Base-by-base conservation (phyloP, 2,113 vertebrate species). In the Electrona antarctica region DNA sequence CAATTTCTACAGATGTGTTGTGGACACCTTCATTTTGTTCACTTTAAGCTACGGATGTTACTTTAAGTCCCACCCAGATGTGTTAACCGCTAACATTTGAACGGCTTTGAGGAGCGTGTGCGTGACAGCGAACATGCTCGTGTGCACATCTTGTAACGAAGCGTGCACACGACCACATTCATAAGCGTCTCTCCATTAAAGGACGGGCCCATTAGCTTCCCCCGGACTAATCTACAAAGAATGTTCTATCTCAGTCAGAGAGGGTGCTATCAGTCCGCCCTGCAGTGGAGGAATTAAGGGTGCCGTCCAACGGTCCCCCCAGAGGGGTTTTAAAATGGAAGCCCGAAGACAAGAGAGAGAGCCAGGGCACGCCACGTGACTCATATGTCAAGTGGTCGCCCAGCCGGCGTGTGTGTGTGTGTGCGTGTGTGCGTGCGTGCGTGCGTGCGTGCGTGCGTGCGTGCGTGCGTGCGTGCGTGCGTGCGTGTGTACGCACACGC, bases 341-440 rank as follows among this genome's bases (percentile, higher is more conserved):
- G 66, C 82, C 77, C 61, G 76, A 84, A 83, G 80, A 90, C 87
- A 76, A 90, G 88, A 80, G 86, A 79, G 80, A 69, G 54, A 48
- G 48, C 48, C 59, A 10, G 74, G 77, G 57, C 2, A 2, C 10
- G 46, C 74, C 88, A 92, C 81, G 88, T 87, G 87, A 88, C 85
- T 87, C 50, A 41, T 21, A 21, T 82, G 88, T 94, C 85, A 92
- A 93, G 92, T 93, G 92, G 85, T 71, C 79, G 8, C 47, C 52
- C 55, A 46, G 55, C 70, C 13, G 41, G 7, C 7, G 46, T 10
- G 48, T 45, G 14, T 50, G 47, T n/a, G 15, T 60, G 55, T 29
- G 21, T 46, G 50, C 2, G 51, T 56, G 13, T 60, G 55, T 29
- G 21, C 14, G 50, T 1, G 51, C 45, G 13, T 48, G 65, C 33